Conservation (phyloP, 2,113 vertebrate genomes). For the Trichomycterus rosablanca region DNA sequence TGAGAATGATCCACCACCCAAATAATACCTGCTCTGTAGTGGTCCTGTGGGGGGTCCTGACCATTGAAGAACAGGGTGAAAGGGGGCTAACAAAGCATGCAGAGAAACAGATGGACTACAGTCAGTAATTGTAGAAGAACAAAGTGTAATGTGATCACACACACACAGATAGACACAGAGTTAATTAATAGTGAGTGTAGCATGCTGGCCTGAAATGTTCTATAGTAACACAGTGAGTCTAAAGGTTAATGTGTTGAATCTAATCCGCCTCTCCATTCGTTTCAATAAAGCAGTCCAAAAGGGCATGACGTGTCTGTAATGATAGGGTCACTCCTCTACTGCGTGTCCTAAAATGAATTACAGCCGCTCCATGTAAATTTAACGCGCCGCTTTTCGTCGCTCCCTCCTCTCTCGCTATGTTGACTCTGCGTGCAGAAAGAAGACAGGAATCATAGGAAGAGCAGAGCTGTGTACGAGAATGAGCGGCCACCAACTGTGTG, state of each 20-base stretch:
- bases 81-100: too few relatives aligned
- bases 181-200: slow-evolving; percentile 66
- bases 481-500: slow-evolving; percentile 26
- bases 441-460: too few relatives aligned
- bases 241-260: slow-evolving; percentile 78
- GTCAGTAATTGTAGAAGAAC: too few relatives aligned
- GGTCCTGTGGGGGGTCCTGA: too few relatives aligned
- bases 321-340: slow-evolving; percentile 49
- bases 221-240: slow-evolving; percentile 68
- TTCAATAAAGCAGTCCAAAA: slow-evolving; percentile 62
- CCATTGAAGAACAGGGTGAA: too few relatives aligned
- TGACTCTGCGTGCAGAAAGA: slow-evolving; percentile 24
- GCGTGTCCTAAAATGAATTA: slow-evolving; percentile 74
- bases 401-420: slow-evolving; percentile 33
- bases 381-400: slow-evolving; percentile 72
- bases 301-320: slow-evolving; percentile 57
- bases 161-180: slow-evolving; percentile 47
- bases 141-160: slow-evolving; percentile 27
- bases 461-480: slow-evolving; percentile 50
- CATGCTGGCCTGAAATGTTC: slow-evolving; percentile 61
- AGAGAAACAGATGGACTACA: too few relatives aligned
- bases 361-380: slow-evolving; percentile 69
- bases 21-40: too few relatives aligned
- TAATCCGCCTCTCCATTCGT: slow-evolving; percentile 64
- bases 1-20: too few relatives aligned